A percentile compares a stretch with the other conserved stretches of the same genome.
Evolutionary conservation across 1,140 invertebrate genomes (phyloP).

Genomic region (Chelonus insularis): DNA sequence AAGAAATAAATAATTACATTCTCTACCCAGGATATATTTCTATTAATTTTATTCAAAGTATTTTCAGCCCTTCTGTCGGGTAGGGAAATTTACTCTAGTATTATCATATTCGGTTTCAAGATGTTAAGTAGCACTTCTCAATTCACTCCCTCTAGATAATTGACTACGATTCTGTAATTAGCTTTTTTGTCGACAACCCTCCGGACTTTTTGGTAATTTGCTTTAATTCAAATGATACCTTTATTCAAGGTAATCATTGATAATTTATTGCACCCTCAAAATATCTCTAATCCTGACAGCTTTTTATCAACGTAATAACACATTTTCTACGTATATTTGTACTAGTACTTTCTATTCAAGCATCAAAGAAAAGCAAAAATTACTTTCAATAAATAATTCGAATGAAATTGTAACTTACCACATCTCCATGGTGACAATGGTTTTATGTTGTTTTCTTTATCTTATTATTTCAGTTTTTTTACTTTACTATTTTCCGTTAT

Average conservation of each 20-base stretch:
- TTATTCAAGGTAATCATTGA: slow-evolving; percentile 12
- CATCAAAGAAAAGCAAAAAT: too few species aligned
- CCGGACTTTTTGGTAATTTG: not conserved
- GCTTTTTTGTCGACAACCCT: slow-evolving; percentile 4
- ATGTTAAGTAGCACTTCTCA: slow-evolving; percentile 36
- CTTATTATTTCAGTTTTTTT: too few species aligned
- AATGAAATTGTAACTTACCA: not conserved
- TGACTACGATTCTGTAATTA: slow-evolving; percentile 29
- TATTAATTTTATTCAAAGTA: slow-evolving; percentile 28
- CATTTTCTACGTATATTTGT: too few species aligned
- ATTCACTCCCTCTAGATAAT: slow-evolving; percentile 36
- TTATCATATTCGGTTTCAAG: slow-evolving; percentile 48
- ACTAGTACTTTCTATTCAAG: too few species aligned
- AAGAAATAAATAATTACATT: slow-evolving; percentile 11
- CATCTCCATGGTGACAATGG: not conserved
- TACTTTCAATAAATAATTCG: too few species aligned
- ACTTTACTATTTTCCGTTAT: not conserved
- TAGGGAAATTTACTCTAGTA: slow-evolving; percentile 30
- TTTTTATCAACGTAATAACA: too few species aligned
- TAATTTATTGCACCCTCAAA: slow-evolving; percentile 14
- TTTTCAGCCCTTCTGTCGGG: not conserved
- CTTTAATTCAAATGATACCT: slow-evolving; percentile 13
- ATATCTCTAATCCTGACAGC: not conserved
- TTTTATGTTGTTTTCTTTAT: too few species aligned
- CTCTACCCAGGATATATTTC: not conserved